Conservation (phyloP, 2,113 vertebrate genomes). For the Epinephelus fuscoguttatus region DNA sequence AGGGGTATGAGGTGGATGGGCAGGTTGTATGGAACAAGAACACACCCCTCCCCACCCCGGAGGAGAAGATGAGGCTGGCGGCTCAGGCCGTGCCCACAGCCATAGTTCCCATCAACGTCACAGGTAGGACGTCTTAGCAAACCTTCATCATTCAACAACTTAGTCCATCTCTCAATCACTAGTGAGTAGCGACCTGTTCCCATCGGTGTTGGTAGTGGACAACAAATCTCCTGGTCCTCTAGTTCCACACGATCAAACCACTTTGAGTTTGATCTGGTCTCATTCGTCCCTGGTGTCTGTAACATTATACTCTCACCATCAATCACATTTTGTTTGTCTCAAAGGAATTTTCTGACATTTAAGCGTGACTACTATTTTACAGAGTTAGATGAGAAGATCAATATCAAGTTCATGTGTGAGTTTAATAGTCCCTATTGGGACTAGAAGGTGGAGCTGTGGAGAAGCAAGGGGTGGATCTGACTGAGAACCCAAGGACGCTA, state of each 20-base stretch:
- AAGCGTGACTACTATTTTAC: background rate
- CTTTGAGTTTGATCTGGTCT: constrained; percentile 22
- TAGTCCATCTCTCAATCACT: background rate
- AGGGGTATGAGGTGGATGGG: constrained; percentile 87
- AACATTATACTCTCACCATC: constrained; percentile 16
- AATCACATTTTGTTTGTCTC: constrained; percentile 25
- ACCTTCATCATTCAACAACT: background rate
- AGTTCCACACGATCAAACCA: constrained; percentile 17
- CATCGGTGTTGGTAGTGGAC: constrained; percentile 8
- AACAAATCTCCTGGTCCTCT: constrained; percentile 5
- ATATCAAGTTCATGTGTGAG: background rate
- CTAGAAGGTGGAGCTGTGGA: no score
- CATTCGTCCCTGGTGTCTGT: constrained; percentile 9
- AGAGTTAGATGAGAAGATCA: background rate
- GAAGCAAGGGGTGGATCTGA: no score
- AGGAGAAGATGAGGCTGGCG: constrained; percentile 96
- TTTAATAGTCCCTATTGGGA: background rate
- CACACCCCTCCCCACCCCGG: constrained; percentile 92
- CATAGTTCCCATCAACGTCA: constrained; percentile 95
- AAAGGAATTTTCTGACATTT: constrained; percentile 35
- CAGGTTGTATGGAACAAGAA: constrained; percentile 89
- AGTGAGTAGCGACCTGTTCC: constrained; percentile 8
- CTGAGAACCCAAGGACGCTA: no score
- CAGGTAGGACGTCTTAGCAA: constrained; percentile 83
- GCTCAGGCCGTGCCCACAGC: constrained; percentile 93